phyloP scores from a whole-genome alignment of 2,113 vertebrate species.

The Meriones unguiculatus region DNA sequence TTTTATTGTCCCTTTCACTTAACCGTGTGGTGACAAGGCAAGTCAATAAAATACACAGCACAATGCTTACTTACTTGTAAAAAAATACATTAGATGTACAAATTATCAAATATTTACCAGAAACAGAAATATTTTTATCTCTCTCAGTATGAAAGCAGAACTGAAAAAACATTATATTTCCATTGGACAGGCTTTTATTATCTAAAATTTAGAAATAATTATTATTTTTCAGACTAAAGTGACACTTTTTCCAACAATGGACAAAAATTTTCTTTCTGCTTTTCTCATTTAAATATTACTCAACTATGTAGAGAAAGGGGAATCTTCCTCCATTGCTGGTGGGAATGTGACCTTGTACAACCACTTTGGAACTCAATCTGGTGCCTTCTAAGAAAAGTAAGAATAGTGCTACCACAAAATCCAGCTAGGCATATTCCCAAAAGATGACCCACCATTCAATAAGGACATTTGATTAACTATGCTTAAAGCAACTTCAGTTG shows the following conservation, averaged over 20 bases:
- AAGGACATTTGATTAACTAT: no score
- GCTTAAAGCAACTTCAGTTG: no score
- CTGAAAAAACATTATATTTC: neutral
- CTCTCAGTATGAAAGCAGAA: neutral
- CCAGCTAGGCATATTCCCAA: no score
- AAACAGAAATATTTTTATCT: neutral
- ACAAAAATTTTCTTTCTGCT: neutral
- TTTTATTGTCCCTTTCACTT: neutral
- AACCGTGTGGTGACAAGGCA: neutral
- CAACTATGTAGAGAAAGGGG: no score
- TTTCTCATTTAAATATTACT: neutral
- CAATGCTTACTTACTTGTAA: neutral
- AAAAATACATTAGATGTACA: neutral
- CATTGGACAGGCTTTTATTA: neutral
- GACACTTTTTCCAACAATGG: neutral
- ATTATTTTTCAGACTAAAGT: neutral
- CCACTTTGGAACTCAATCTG: no score
- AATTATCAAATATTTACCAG: neutral
- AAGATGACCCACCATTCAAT: no score
- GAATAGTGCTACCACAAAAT: no score
- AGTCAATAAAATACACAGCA: neutral
- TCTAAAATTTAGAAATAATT: neutral
- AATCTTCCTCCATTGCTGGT: no score
- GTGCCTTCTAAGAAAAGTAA: no score
- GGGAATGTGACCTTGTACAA: no score